Evolutionary conservation across 2,113 vertebrate genomes (phyloP).

Genomic region (Perca flavescens): DNA sequence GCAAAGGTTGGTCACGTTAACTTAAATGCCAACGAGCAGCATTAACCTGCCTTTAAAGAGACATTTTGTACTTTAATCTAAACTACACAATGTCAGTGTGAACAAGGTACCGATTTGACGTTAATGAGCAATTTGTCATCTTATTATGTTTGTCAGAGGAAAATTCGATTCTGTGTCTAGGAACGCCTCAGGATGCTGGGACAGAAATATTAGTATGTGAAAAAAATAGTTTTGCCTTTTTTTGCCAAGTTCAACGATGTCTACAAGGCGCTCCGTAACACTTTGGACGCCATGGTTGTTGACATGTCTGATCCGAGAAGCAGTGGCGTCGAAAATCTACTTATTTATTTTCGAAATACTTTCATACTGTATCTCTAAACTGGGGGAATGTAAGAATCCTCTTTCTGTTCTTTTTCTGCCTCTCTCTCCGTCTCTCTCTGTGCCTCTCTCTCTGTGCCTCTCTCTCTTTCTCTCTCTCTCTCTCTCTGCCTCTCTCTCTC

Average conservation of each 20-base stretch:
- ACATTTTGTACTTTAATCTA: neutral
- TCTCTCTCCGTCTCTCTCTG: too few species aligned
- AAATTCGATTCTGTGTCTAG: neutral
- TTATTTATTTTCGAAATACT: too few species aligned
- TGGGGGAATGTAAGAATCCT: neutral
- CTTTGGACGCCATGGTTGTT: too few species aligned
- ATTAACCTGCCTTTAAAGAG: neutral
- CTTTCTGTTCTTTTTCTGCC: neutral
- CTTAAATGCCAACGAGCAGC: neutral
- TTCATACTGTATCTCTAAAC: neutral
- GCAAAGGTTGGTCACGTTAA: neutral
- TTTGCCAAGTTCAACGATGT: too few species aligned
- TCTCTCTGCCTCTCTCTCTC: too few species aligned
- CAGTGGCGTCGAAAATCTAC: too few species aligned
- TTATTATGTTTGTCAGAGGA: too few species aligned
- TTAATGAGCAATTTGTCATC: neutral
- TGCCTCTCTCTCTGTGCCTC: too few species aligned
- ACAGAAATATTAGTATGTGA: neutral
- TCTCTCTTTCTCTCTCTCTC: too few species aligned
- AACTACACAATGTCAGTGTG: neutral
- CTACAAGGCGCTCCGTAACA: too few species aligned
- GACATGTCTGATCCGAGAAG: too few species aligned
- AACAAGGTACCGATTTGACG: neutral
- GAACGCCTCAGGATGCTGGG: neutral
- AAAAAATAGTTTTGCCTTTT: too few species aligned